Evolutionary conservation across 2,113 vertebrate genomes (phyloP).

Genomic region (Grantiella picta): DNA sequence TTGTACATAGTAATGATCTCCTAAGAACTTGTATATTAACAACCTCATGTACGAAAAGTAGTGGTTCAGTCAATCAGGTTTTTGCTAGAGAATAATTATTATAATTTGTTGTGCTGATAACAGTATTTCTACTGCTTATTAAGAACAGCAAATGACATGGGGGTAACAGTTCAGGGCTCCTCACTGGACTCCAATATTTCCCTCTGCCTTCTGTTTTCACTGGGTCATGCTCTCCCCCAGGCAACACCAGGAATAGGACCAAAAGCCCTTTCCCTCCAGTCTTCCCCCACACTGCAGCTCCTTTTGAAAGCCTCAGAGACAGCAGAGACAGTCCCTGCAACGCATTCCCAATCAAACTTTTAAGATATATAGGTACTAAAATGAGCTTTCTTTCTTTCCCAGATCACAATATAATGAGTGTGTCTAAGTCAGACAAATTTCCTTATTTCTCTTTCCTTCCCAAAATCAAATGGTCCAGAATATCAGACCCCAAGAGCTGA

Average conservation of each 20-base stretch:
- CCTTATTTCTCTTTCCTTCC: not conserved
- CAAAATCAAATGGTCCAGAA: not conserved
- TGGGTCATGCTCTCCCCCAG: not conserved
- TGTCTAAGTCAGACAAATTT: not conserved
- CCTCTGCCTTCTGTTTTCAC: not conserved
- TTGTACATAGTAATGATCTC: not conserved
- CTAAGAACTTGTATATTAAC: conserved; percentile 28
- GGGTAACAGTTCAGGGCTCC: not conserved
- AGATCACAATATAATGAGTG: not conserved
- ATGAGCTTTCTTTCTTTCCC: not conserved
- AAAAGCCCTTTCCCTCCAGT: not conserved
- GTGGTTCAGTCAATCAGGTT: conserved; percentile 20
- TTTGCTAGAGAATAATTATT: conserved; percentile 42
- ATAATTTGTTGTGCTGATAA: conserved; percentile 38
- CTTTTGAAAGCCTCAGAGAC: not conserved
- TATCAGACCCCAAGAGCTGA: not conserved
- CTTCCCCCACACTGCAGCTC: rapidly evolving
- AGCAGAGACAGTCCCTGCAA: not conserved
- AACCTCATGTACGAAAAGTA: not conserved
- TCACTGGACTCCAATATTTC: not conserved
- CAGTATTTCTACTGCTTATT: conserved; percentile 13
- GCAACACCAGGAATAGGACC: not conserved
- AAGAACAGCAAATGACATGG: not conserved
- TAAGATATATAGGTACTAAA: not conserved
- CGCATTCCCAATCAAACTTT: not conserved